Evolutionary conservation across 2,113 vertebrate genomes (phyloP), one percentile per base, ranked within the genome.

Genomic region (Phylloscopus whistleri): DNA sequence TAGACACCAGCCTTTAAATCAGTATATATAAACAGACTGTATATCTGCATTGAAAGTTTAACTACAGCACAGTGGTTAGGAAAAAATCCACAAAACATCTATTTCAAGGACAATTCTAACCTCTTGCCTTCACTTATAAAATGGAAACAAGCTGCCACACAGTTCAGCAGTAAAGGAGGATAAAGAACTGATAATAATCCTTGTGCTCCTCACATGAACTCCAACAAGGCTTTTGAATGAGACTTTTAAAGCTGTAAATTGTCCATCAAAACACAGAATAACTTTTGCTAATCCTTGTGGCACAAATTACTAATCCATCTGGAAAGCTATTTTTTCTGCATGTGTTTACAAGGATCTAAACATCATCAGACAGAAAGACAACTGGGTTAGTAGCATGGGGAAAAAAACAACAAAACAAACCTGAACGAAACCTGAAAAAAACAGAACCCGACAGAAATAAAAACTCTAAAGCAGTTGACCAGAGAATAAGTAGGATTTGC

Each of bases 211-310:
- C 72, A 78, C 41, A 90, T 74, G 93, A 94, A 93, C 81, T 93
- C 89, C 56, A 79, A 69, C n/a, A 96, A 96, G 55, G 78, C 59
- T 93, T 73, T 59, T 86, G 62, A 97, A 93, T 91, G 48, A 95
- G 84, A 94, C 73, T 84, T 95, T 55, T 81, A 67, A 93, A 80
- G 89, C 82, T 91, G 78, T 86, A 96, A 97, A 96, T 64, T 96
- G 63, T 95, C 92, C 49, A 90, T 94, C 23, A 59, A 96, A 90
- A 87, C n/a, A 89, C 79, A 92, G 86, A 97, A 82, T 80, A 91
- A 96, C 59, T 91, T 66, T 55, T 64, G 74, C 55, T 84, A 92
- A 96, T 94, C 86, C 67, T 66, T 19, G 63, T 28, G 79, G 37
- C 86, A 94, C 62, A 87, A 94, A 96, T 78, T 78, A 89, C 82